Conservation (phyloP, 2,888 invertebrate genomes). For the Ectemnius lituratus region DNA sequence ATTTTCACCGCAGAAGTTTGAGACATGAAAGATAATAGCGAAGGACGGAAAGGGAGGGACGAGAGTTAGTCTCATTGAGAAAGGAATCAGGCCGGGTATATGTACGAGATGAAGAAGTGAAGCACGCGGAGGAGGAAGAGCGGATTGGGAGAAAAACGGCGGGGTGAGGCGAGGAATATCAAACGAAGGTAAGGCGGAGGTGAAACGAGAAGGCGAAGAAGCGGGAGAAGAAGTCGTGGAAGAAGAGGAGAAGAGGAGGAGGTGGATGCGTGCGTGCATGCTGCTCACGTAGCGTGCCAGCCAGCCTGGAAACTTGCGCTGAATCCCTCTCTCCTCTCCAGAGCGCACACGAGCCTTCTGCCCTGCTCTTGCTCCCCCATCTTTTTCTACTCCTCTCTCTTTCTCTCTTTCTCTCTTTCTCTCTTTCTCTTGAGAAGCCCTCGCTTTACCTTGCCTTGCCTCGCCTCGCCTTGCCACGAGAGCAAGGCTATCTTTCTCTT, state of each 20-base stretch:
- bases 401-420: constrained; percentile 25
- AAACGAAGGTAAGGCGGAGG: constrained; percentile 30
- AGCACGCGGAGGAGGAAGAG: constrained; percentile 28
- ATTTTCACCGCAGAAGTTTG: too few species aligned
- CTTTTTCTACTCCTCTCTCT: constrained; percentile 34
- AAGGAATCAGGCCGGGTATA: too few species aligned
- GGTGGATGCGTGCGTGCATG: constrained; percentile 71
- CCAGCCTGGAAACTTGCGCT: constrained; percentile 54
- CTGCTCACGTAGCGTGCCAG: constrained; percentile 75
- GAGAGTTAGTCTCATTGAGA: too few species aligned
- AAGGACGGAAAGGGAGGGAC: too few species aligned
- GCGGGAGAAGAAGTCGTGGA: constrained; percentile 32
- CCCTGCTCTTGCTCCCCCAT: constrained; percentile 25
- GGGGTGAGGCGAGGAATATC: constrained; percentile 28
- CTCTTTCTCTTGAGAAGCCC: constrained; percentile 30
- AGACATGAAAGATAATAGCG: too few species aligned
- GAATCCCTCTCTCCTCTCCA: constrained; percentile 46
- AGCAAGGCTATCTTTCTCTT: constrained; percentile 67
- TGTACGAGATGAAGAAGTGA: constrained; percentile 33
- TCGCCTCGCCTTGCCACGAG: constrained; percentile 9
- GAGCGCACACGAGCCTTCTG: constrained; percentile 49
- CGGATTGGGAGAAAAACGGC: constrained; percentile 1
- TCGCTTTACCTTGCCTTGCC: constrained; percentile 1
- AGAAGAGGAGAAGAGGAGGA: constrained; percentile 41
- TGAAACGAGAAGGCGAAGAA: constrained; percentile 35